Evolutionary conservation across 2,113 vertebrate genomes (phyloP).

Genomic region (Gallinago undulata): DNA sequence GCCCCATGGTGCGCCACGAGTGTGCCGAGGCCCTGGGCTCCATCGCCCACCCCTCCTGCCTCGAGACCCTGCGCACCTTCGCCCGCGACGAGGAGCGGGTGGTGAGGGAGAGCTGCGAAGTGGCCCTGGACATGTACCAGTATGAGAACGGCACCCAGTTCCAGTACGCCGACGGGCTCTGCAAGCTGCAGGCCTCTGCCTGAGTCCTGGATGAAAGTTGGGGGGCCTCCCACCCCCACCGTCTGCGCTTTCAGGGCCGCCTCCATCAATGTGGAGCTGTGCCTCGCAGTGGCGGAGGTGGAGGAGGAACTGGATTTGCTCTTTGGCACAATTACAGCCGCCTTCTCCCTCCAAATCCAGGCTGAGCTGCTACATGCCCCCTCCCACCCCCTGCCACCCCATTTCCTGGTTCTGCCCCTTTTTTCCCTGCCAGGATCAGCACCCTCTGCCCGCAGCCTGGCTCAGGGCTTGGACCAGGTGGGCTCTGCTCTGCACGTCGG

Average conservation of each 20-base stretch:
- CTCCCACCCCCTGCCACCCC: no score
- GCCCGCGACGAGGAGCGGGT: slow-evolving; percentile 80
- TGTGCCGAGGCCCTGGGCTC: slow-evolving; percentile 93
- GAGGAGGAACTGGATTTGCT: neutral
- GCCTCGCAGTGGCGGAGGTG: rapidly evolving
- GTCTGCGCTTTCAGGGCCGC: rapidly evolving
- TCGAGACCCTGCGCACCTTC: slow-evolving; percentile 77
- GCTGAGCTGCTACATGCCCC: slow-evolving; percentile 30
- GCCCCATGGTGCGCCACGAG: slow-evolving; percentile 94
- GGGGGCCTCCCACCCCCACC: neutral
- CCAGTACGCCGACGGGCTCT: slow-evolving; percentile 88
- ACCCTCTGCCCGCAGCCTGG: neutral
- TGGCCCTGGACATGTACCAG: slow-evolving; percentile 92
- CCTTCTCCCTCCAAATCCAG: neutral
- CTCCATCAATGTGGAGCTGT: rapidly evolving
- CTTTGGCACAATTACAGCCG: neutral
- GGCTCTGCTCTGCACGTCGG: neutral
- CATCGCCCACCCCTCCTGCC: slow-evolving; percentile 87
- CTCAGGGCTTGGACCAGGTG: neutral
- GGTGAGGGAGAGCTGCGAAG: slow-evolving; percentile 94
- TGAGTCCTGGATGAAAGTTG: neutral
- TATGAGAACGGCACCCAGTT: slow-evolving; percentile 82
- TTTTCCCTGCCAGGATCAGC: neutral
- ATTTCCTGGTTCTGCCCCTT: slow-evolving; percentile 1
- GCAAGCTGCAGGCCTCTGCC: slow-evolving; percentile 6